Evolutionary conservation across 2,797 vertebrate species (phyloP).

Genomic region (Australoheros facetus): DNA sequence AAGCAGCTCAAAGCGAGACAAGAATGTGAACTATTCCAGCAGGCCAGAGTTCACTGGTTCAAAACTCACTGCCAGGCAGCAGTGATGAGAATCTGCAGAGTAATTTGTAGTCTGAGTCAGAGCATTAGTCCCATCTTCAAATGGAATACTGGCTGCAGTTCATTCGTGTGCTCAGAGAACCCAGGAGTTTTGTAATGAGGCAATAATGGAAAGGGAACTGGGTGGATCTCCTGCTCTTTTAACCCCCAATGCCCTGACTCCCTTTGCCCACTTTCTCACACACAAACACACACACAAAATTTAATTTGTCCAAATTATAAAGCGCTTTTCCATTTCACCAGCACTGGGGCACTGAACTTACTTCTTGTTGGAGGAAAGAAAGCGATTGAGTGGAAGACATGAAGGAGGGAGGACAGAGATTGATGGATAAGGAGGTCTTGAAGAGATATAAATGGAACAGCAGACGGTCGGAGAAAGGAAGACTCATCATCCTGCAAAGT

Average conservation of each 20-base stretch:
- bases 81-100: slow-evolving; percentile 52
- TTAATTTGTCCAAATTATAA: slow-evolving; percentile 43
- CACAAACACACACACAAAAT: slow-evolving; percentile 8
- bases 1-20: slow-evolving; percentile 28
- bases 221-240: slow-evolving; percentile 40
- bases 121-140: slow-evolving; percentile 66
- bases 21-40: slow-evolving; percentile 28
- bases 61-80: slow-evolving; percentile 32
- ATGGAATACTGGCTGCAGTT: slow-evolving; percentile 57
- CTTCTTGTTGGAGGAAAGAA: slow-evolving; percentile 22
- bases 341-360: slow-evolving; percentile 13
- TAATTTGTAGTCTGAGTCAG: slow-evolving; percentile 61
- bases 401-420: slow-evolving; percentile 53
- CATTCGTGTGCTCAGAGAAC: slow-evolving; percentile 41
- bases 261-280: neutral
- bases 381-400: slow-evolving; percentile 48
- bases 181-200: slow-evolving; percentile 61
- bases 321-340: slow-evolving; percentile 36
- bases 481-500: slow-evolving; percentile 59
- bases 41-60: slow-evolving; percentile 51
- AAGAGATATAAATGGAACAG: slow-evolving; percentile 69
- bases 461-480: slow-evolving; percentile 55
- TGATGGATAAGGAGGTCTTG: slow-evolving; percentile 59
- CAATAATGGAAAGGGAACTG: slow-evolving; percentile 62
- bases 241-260: neutral